Conservation (phyloP, 1,140 invertebrate species). For the Drosophila persimilis region DNA sequence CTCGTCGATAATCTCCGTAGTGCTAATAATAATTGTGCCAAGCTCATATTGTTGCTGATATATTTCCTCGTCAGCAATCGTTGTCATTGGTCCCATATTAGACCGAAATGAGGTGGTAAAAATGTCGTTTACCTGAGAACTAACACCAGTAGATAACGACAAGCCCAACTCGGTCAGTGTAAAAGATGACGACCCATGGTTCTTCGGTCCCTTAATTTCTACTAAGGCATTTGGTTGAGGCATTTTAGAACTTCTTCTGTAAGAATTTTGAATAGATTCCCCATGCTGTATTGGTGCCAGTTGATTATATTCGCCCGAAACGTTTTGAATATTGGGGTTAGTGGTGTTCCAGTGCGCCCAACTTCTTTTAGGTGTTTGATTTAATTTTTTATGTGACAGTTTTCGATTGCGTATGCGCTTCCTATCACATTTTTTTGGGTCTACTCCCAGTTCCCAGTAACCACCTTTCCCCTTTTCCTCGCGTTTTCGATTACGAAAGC, state of each 20-base stretch:
- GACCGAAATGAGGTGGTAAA: constrained; percentile 4
- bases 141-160: constrained; percentile 2
- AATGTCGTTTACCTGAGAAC: neutral
- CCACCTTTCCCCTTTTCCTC: constrained; percentile 82
- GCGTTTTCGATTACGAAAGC: constrained; percentile 79
- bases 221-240: neutral
- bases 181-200: neutral
- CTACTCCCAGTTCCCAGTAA: constrained; percentile 80
- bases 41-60: constrained; percentile 49
- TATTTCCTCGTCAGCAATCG: constrained; percentile 13
- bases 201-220: neutral
- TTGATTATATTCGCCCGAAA: neutral
- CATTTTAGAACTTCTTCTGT: constrained; percentile 1
- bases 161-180: constrained; percentile 15
- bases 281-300: neutral
- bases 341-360: neutral
- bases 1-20: constrained; percentile 25
- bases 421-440: constrained; percentile 73
- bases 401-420: constrained; percentile 80
- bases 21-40: constrained; percentile 53
- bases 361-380: neutral
- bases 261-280: neutral
- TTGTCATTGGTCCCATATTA: neutral
- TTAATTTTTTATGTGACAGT: constrained; percentile 25
- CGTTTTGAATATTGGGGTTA: neutral